phyloP scores from a whole-genome alignment of 2,888 invertebrate species.

The Tenthredo livida region DNA sequence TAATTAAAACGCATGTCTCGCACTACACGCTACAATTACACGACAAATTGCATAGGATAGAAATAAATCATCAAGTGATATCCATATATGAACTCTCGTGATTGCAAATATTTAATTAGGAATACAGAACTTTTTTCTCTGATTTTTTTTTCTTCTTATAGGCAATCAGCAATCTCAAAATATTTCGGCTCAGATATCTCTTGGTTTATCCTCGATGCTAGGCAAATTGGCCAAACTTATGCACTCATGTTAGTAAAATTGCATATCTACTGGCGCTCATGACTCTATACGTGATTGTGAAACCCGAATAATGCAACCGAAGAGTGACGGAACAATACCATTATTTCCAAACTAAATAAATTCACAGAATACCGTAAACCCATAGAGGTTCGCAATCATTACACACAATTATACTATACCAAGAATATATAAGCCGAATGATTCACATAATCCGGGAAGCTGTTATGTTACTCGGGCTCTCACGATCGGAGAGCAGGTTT shows the following conservation, averaged over 20 bases:
- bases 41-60: not conserved
- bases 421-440: not conserved
- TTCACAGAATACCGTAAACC: not conserved
- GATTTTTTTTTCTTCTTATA: not conserved
- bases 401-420: not conserved
- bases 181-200: not conserved
- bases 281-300: not conserved
- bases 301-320: not conserved
- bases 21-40: not conserved
- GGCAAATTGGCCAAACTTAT: not conserved
- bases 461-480: not conserved
- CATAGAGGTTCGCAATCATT: not conserved
- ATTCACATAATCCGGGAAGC: not conserved
- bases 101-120: not conserved
- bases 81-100: not conserved
- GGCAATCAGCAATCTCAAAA: not conserved
- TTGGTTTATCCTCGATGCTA: not conserved
- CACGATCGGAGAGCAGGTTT: not conserved
- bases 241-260: not conserved
- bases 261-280: slow-evolving; percentile 1
- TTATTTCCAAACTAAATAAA: not conserved
- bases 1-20: not conserved
- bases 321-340: not conserved
- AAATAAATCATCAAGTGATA: not conserved
- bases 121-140: not conserved